Evolutionary conservation across 2,113 vertebrate species (phyloP).

Genomic region (Natator depressus): DNA sequence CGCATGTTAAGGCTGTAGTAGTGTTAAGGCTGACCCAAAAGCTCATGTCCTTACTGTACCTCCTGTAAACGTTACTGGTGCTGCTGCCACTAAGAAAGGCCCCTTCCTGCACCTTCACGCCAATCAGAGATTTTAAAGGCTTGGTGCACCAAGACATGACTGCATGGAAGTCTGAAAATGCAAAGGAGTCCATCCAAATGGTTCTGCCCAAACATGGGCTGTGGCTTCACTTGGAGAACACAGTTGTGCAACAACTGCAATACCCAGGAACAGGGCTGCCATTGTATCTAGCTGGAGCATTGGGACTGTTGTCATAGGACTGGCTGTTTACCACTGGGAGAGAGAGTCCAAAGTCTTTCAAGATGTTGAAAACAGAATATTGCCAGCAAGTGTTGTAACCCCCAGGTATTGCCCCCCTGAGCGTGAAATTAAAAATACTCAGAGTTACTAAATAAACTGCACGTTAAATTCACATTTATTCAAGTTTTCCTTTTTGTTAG

Average conservation of each 20-base stretch:
- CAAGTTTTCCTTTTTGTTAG: not conserved
- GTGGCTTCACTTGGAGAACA: not conserved
- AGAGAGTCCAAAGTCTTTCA: conserved; percentile 22
- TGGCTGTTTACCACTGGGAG: not conserved
- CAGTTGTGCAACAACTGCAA: conserved; percentile 6
- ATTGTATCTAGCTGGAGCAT: not conserved
- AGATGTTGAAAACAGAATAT: not conserved
- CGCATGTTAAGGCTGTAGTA: rapidly evolving
- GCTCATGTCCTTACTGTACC: not conserved
- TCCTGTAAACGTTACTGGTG: not conserved
- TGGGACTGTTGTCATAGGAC: not conserved
- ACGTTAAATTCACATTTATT: not conserved
- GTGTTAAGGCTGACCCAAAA: not conserved
- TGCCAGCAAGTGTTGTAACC: not conserved
- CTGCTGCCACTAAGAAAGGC: not conserved
- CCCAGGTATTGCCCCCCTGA: not conserved
- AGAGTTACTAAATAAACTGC: not conserved
- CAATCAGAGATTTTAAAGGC: not conserved
- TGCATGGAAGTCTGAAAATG: not conserved
- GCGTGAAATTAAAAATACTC: conserved; percentile 4
- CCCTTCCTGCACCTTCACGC: rapidly evolving
- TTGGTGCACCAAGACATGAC: not conserved
- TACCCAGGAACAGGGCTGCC: conserved; percentile 42
- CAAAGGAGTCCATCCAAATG: rapidly evolving
- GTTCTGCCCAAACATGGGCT: not conserved